phyloP scores from a whole-genome alignment of 2,797 vertebrate genomes.

The Eleutherodactylus coqui region DNA sequence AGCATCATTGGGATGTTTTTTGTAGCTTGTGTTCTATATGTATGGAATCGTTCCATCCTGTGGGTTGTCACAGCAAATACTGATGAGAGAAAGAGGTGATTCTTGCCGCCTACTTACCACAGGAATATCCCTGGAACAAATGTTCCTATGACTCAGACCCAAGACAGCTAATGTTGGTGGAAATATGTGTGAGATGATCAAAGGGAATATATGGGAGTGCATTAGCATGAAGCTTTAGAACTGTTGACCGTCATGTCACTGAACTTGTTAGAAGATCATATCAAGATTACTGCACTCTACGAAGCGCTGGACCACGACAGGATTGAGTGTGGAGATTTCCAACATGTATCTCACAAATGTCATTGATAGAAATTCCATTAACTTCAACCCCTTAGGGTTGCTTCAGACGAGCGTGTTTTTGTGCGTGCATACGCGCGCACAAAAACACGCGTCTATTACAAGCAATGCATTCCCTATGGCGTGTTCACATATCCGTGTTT shows the following conservation, averaged over 20 bases:
- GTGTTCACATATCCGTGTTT: no score
- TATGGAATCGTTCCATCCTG: constrained; percentile 23
- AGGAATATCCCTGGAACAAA: constrained; percentile 47
- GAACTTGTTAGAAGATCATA: background rate
- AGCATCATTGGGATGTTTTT: background rate
- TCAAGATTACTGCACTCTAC: background rate
- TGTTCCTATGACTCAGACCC: constrained; percentile 29
- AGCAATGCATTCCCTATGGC: no score
- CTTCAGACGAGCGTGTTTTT: no score
- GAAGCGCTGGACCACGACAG: background rate
- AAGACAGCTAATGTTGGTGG: constrained; percentile 10
- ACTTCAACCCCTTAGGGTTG: no score
- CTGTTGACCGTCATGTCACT: background rate
- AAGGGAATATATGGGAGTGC: background rate
- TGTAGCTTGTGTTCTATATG: background rate
- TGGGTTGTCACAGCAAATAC: constrained; percentile 14
- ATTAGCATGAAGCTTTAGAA: background rate
- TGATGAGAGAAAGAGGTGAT: constrained; percentile 21
- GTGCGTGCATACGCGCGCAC: no score
- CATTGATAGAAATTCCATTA: no score
- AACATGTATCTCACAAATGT: no score
- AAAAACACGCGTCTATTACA: no score
- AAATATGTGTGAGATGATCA: background rate
- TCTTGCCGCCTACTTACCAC: constrained; percentile 26
- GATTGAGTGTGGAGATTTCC: no score